Evolutionary conservation across 2,797 vertebrate genomes (phyloP), one percentile per base, ranked within the genome.

Genomic region (Lepilemur septentrionalis): DNA sequence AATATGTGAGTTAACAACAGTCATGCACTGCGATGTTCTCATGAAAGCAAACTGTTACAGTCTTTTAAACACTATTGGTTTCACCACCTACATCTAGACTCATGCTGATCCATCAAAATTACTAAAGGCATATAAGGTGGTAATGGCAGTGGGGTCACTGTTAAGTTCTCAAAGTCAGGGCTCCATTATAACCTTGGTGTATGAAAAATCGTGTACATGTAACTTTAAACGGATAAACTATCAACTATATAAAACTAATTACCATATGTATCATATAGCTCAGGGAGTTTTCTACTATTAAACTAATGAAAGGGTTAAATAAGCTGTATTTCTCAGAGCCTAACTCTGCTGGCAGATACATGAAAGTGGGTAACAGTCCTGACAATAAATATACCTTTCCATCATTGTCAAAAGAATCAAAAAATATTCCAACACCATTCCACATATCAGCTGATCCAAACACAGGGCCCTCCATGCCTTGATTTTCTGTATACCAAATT

Each of bases 381-480:
- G 41, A 59, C 35, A 96, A 93, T 88, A 65, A 46, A 98, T 98
- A 89, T 95, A 99, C 99, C 99, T 99, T 99, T 95, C 99, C 99
- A 94, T 99, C 99, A 12, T 99, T 99, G 98, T 99, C 99, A 97
- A 99, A 99, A 13, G 99, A 99, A 98, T 99, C 99, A 94, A 99
- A 99, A 99, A 99, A 99, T 97, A 99, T 97, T 70, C 99, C 99
- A 55, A 99, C 96, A 43, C 99, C 99, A 0, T 99, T 99, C 99
- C 99, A 99, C 79, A 98, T 96, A 97, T 99, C 99, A 10, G 99
- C 98, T 12, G 99, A 99, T 11, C 99, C 99, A 1, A 99, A 99
- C 79, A 99, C 99, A 0, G 99, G 99, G 67, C 99, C 99, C 1
- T 99, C 99, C 9, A 99, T 98, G 75, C 99, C 99, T 98, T 99